Evolutionary conservation across 2,797 vertebrate species (phyloP).

Genomic region (Sardinella longiceps): DNA sequence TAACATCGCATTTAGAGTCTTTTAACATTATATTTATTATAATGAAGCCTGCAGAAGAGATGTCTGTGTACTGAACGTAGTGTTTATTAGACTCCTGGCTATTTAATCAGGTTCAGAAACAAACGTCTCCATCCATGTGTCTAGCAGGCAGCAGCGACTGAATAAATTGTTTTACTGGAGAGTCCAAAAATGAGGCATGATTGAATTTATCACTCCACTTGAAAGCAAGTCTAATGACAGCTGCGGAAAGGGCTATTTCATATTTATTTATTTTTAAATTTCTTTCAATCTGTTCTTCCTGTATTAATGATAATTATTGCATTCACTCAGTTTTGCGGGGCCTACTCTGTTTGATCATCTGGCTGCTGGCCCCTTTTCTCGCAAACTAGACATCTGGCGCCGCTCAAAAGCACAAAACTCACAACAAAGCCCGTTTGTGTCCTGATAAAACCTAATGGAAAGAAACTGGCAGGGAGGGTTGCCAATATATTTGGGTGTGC

Average conservation of each 20-base stretch:
- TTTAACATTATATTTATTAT: neutral
- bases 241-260: conserved; percentile 33
- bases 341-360: conserved; percentile 54
- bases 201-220: conserved; percentile 47
- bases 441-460: conserved; percentile 12
- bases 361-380: conserved; percentile 28
- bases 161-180: conserved; percentile 31
- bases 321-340: conserved; percentile 43
- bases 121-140: conserved; percentile 23
- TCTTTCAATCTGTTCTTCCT: neutral
- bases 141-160: conserved; percentile 5
- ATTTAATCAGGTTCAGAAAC: neutral
- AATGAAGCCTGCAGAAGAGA: neutral
- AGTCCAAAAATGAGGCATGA: conserved; percentile 12
- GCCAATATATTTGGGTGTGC: conserved; percentile 9
- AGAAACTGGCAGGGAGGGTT: conserved; percentile 8
- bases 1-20: too few relatives aligned
- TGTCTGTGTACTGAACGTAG: neutral
- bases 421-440: conserved; percentile 28
- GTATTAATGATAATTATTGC: conserved; percentile 58
- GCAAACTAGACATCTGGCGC: conserved; percentile 42
- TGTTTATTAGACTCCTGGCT: conserved; percentile 10
- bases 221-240: conserved; percentile 46
- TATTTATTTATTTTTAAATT: conserved; percentile 34
- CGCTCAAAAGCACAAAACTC: conserved; percentile 42